These are phyloP conservation scores for Babylonia areolata DNA, from an alignment of 1,140 invertebrate genomes.

Conservation along the genomic window DNA sequence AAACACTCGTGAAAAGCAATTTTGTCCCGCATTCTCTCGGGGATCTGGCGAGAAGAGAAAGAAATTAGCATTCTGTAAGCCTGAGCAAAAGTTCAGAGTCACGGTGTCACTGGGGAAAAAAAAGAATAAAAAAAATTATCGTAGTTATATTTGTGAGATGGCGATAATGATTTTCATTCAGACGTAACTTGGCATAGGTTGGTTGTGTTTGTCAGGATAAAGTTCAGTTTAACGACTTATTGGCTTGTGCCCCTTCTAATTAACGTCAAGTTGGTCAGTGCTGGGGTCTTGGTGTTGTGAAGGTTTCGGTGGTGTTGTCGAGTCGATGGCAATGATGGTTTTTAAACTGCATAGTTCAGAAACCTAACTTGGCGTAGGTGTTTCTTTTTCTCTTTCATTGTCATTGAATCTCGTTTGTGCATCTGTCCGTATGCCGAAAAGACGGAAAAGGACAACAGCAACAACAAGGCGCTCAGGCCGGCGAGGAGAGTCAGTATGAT, in stretches of 20 bases:
- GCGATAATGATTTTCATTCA: neutral
- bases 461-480: neutral
- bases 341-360: no score
- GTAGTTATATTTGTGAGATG: neutral
- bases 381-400: no score
- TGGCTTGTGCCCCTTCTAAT: constrained; percentile 32
- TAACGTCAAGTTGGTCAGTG: no score
- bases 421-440: constrained; percentile 31
- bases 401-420: no score
- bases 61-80: no score
- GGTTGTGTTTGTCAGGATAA: constrained; percentile 10
- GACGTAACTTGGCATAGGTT: neutral
- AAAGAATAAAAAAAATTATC: neutral
- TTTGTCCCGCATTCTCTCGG: neutral
- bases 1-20: neutral
- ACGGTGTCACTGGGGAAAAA: neutral
- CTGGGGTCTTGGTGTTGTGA: no score
- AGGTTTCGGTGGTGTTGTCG: no score
- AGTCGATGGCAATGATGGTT: no score
- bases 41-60: no score
- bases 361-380: no score
- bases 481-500: constrained; percentile 13
- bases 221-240: no score
- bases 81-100: no score
- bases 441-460: constrained; percentile 23